These are phyloP conservation scores for Leptestheria dahalacensis DNA, from an alignment of 1,140 invertebrate species.

Conservation along the genomic window DNA sequence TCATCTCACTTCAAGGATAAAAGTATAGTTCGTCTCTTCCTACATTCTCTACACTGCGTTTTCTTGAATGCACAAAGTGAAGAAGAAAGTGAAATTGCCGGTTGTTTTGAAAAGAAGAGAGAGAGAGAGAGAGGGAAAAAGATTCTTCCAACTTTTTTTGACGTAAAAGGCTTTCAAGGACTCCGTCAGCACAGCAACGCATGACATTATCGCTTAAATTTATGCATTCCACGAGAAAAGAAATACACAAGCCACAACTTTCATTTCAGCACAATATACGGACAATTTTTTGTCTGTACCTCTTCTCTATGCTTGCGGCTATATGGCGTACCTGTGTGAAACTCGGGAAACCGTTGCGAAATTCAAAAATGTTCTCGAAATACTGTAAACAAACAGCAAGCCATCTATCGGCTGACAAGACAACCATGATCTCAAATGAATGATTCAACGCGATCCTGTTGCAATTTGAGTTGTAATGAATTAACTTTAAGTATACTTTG, in stretches of 20 bases:
- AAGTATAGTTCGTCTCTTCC: too few species aligned
- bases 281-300: too few species aligned
- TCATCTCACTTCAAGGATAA: too few species aligned
- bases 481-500: not conserved
- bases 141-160: not conserved
- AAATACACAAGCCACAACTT: not conserved
- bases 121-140: not conserved
- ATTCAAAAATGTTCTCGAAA: not conserved
- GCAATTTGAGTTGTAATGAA: not conserved
- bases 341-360: not conserved
- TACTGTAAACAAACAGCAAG: not conserved
- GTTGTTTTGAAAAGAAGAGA: too few species aligned
- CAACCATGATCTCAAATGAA: not conserved
- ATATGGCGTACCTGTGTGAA: too few species aligned
- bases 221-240: not conserved
- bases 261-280: not conserved
- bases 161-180: not conserved
- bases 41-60: too few species aligned
- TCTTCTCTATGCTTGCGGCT: too few species aligned
- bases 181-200: not conserved
- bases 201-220: not conserved
- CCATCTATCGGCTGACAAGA: not conserved
- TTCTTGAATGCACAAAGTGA: too few species aligned
- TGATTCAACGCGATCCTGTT: not conserved
- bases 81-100: not conserved